Base-by-base conservation (phyloP, 2,797 vertebrate species). In the Silurus aristotelis region DNA sequence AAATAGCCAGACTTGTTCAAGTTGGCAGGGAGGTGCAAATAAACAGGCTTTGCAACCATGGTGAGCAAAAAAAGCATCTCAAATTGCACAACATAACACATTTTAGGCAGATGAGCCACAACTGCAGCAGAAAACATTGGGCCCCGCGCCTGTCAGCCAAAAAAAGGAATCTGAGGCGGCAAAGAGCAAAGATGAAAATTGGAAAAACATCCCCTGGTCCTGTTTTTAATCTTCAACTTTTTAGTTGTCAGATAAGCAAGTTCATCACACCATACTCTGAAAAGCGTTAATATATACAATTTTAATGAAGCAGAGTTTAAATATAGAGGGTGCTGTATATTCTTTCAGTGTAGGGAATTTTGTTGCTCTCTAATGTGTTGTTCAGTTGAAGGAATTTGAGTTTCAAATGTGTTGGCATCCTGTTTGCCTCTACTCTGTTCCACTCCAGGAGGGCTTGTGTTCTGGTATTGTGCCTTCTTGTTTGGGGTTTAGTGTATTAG, bases 301-400 rank as follows among this genome's bases (percentile, higher is more conserved):
- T 61, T 19, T 7, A 61, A 19, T 61, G 20, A 61, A 61, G 20
- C 20, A 20, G 19, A 58, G 14, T 58, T 46, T 46, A 20, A 9
- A 71, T 22, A 38, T 31, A 12, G 9, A 67, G 12, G 14, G 31
- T 1, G 19, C 27, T 38, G 31, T 70, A 43, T 38, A 70, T 70
- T 27, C 13, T 5, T 15, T 13, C 13, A 14, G 25, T 43, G 17
- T 3, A 20, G 8, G 17, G 31, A 8, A 80, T 77, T 78, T 85
- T 38, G 60, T 87, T 88, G 73, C 46, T 66, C 60, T 71, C 79
- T 90, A 88, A 89, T 88, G 89, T 86, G 83, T 61, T 61, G 14
- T 38, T 58, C 67, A 12, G 55, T 85, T 84, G 84, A 87, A 86
- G 80, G 70, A 56, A 48, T 15, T 56, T 38, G 25, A n/a, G 55